Percentiles rank a stretch among this genome's conserved stretches.
Conservation (phyloP, 2,797 vertebrate species). For the Crocidura indochinensis region DNA sequence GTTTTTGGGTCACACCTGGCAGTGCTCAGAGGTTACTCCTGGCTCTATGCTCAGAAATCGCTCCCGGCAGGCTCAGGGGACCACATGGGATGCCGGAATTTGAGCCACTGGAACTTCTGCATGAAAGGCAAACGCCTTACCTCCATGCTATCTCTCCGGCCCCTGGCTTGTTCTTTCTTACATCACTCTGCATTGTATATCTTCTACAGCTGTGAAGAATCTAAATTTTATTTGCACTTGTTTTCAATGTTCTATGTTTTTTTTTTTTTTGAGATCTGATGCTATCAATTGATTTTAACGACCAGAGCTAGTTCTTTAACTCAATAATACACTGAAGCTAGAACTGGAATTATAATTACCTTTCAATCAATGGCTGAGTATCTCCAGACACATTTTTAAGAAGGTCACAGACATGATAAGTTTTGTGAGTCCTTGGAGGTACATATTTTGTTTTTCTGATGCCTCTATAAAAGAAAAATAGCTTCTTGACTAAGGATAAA, state of each 20-base stretch:
- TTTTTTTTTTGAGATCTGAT: background rate
- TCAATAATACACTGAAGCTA: background rate
- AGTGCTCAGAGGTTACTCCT: no score
- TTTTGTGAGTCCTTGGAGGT: background rate
- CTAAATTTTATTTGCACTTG: background rate
- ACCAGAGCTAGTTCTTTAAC: background rate
- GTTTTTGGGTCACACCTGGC: no score
- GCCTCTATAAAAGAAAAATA: constrained; percentile 12
- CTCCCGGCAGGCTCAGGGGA: no score
- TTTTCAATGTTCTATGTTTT: background rate
- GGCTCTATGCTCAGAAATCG: no score
- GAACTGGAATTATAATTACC: background rate
- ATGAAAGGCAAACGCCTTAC: no score
- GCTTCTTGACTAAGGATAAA: background rate
- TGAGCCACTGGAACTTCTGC: no score
- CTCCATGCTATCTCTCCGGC: no score
- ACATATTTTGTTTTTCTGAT: constrained; percentile 37
- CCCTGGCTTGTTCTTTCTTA: background rate
- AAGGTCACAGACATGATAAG: background rate
- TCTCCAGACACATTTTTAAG: background rate
- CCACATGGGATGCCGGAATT: no score
- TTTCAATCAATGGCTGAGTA: background rate
- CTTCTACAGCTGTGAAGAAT: background rate
- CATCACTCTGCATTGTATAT: background rate
- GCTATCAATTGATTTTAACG: background rate